These are phyloP conservation scores for Passer montanus DNA, from an alignment of 2,113 vertebrate genomes.

Conservation along the genomic window DNA sequence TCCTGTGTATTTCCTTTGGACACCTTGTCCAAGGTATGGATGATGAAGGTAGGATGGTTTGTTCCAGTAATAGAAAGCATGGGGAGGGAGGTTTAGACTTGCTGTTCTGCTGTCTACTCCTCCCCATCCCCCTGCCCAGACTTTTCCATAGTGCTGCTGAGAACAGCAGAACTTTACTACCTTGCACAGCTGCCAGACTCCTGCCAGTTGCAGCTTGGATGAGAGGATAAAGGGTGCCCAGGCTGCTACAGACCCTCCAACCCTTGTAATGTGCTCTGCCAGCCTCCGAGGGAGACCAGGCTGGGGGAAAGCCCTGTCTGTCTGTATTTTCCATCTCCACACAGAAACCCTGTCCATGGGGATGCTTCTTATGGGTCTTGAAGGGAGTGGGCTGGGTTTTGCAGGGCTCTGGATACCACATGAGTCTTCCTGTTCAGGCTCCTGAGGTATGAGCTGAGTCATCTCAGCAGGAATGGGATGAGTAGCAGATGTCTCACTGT, in stretches of 20 bases:
- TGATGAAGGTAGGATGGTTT: background rate
- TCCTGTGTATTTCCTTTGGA: background rate
- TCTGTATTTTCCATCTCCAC: background rate
- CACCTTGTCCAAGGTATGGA: too few species aligned
- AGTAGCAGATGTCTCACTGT: background rate
- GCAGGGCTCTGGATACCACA: background rate
- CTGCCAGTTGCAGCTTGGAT: background rate
- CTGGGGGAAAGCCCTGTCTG: background rate
- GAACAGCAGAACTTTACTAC: background rate
- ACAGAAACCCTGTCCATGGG: background rate
- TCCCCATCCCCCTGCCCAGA: rapidly evolving
- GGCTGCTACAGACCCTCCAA: background rate
- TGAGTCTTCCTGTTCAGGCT: background rate
- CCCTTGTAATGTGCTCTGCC: background rate
- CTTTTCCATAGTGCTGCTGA: background rate
- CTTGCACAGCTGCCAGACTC: background rate
- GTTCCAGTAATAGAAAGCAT: background rate
- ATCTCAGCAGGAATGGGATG: background rate
- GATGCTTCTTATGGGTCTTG: background rate
- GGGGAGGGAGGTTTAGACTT: background rate
- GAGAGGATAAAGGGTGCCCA: background rate
- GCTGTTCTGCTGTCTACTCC: background rate
- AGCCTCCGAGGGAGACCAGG: background rate
- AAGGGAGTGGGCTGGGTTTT: background rate
- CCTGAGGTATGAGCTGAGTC: background rate